A percentile compares a stretch with the other conserved stretches of the same genome.
phyloP scores from a whole-genome alignment of 1,140 invertebrate species.

The Penaeus chinensis region DNA sequence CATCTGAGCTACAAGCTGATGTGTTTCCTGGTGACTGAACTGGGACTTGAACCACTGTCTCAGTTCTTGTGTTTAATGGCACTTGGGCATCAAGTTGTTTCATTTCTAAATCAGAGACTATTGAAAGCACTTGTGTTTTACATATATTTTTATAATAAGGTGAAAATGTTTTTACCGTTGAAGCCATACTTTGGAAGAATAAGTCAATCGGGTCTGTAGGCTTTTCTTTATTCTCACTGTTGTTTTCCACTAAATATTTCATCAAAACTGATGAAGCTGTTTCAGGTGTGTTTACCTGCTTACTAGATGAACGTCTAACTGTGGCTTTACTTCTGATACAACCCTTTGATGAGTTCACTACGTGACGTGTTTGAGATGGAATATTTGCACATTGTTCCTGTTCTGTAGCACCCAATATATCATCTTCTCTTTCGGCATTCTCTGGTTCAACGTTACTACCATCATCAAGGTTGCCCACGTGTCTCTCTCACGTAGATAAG shows the following conservation, averaged over 20 bases:
- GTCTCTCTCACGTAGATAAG: constrained; percentile 35
- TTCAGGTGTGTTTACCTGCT: constrained; percentile 20
- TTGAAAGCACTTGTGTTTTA: constrained; percentile 25
- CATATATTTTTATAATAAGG: constrained; percentile 23
- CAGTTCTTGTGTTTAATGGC: background rate
- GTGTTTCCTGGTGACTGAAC: background rate
- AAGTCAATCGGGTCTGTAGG: constrained; percentile 29
- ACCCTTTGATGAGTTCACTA: constrained; percentile 1
- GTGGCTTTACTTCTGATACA: constrained; percentile 10
- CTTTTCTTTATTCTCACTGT: constrained; percentile 26
- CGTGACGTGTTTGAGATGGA: background rate
- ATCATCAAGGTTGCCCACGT: constrained; percentile 19
- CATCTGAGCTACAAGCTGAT: constrained; percentile 1
- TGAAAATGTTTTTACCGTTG: constrained; percentile 32
- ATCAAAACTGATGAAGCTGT: constrained; percentile 27
- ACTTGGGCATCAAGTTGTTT: constrained; percentile 10
- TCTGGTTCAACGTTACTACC: constrained; percentile 6
- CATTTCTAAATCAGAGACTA: constrained; percentile 21
- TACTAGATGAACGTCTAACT: constrained; percentile 2
- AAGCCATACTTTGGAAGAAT: constrained; percentile 36
- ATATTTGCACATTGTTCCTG: background rate
- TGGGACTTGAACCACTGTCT: background rate
- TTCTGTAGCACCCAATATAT: constrained; percentile 14
- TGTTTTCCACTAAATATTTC: constrained; percentile 23
- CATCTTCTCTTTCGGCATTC: background rate